Base-by-base conservation (phyloP, 1,140 invertebrate species). In the Drepana arcuata region DNA sequence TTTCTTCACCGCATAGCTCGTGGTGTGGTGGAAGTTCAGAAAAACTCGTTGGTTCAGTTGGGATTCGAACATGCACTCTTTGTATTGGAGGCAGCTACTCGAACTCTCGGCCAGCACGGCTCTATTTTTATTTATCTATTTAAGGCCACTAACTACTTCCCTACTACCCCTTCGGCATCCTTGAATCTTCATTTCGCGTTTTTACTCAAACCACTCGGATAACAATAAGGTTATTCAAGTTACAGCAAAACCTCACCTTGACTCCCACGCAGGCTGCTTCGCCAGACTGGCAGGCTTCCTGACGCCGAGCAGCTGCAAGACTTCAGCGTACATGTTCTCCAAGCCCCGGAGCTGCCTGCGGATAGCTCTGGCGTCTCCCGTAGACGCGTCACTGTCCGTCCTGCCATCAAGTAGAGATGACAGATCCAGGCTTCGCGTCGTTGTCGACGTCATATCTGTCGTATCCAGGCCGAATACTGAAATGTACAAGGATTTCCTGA, bases 291-390 rank as follows among this genome's bases (percentile, higher is more conserved):
- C 48, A 0, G 84, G 83, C 41, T 87, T 87, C 48, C 90, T 88
- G 0, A 90, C 90, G 2, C 93, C 92, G 1, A 95, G 77, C 33
- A 94, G 83, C 78, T 93, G 93, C 41, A 95, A 70, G 16, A 96
- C 91, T 88, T 93, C 84, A 12, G 90, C 89, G 63, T 97, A 96
- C 94, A 96, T 96, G 41, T 88, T 90, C 85, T 96, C 94, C 6
- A 97, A 84, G 1, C 93, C 92, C 60, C 94, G 90, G 11, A 97
- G 75, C 62, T 96, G 93, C 40, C 93, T 90, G 27, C 93, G 85
- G 16, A 95, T 94, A 2, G 91, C 90, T 47, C 89, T 83, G 0
- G 91, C 91, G 69, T 94, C 92, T 10, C 91, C 91, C 1, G 91
- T 90, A 18, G 90, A 92, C 7, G 92, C 79, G 61, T 92, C 91